These are phyloP conservation scores for Herpailurus yagouaroundi DNA, from an alignment of 2,113 vertebrate species.

Conservation along the genomic window DNA sequence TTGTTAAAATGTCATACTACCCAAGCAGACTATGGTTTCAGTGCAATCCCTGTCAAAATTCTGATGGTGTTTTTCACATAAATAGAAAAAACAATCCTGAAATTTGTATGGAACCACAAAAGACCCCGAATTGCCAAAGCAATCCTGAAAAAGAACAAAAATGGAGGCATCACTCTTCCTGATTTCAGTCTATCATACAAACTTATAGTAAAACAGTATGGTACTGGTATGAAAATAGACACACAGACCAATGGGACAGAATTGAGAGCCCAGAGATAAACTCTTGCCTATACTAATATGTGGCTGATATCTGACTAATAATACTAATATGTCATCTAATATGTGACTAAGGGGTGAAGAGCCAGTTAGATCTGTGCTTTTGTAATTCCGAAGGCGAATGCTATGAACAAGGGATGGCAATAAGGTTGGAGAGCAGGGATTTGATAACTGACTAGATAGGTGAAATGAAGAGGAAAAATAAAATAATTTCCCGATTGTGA, in stretches of 20 bases:
- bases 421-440: not conserved
- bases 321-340: not conserved
- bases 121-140: not conserved
- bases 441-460: not conserved
- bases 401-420: not conserved
- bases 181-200: not conserved
- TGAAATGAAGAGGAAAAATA: not conserved
- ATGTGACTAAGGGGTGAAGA: not conserved
- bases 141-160: not conserved
- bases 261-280: not conserved
- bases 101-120: not conserved
- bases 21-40: not conserved
- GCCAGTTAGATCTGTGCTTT: not conserved
- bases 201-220: not conserved
- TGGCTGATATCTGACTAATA: not conserved
- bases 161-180: not conserved
- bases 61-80: not conserved
- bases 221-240: not conserved
- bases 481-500: not conserved
- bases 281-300: not conserved
- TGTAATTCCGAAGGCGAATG: not conserved
- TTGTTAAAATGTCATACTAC: not conserved
- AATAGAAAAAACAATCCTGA: not conserved
- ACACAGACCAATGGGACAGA: not conserved
- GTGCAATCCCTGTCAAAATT: not conserved